Base-by-base conservation (phyloP, 2,888 invertebrate genomes). In the Rhabditoides inermis region DNA sequence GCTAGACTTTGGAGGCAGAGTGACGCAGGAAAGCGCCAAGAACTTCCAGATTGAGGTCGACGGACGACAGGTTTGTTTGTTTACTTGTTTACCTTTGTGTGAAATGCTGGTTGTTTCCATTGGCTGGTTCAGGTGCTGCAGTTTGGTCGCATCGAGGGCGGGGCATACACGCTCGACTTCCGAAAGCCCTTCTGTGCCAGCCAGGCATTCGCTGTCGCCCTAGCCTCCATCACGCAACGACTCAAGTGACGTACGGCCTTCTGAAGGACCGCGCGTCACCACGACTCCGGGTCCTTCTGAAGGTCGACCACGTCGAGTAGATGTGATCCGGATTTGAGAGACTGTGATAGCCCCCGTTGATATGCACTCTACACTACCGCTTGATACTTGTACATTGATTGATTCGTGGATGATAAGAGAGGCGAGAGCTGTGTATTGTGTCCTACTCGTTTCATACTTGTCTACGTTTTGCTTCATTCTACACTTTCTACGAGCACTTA, bases 41-140 rank as follows among this genome's bases (percentile, higher is more conserved):
- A 98, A 98, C 81, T 98, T 98, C 79, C 95, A 98, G 81, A 94
- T 98, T 53, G n/a, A n/a, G n/a, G n/a, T n/a, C n/a, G n/a, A n/a
- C n/a, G n/a, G n/a, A n/a, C n/a, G n/a, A n/a, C n/a, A n/a, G n/a
- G 42, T n/a, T n/a, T 7, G 6, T 32, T 7, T 32, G 32, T 15
- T 32, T 15, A 32, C 32, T 32, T 32, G 32, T 32, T 32, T 32
- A 32, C 7, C 15, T 10, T 39, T 18, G n/a, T 39, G 18, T 22
- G 26, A 1, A 30, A 12, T 27, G n/a, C 15, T n/a, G 18, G 30
- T 25, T 28, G 4, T 10, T 12, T 27, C 20, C 15, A 25, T 42
- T 25, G 4, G 25, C 12, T 6, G n/a, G 49, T 77, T 3, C 79
- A 95, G 91, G 95, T 95, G 57, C 94, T 98, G 91, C 95, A 98